These are phyloP conservation scores for Elysia chlorotica DNA, from an alignment of 1,140 invertebrate species.

Conservation along the genomic window DNA sequence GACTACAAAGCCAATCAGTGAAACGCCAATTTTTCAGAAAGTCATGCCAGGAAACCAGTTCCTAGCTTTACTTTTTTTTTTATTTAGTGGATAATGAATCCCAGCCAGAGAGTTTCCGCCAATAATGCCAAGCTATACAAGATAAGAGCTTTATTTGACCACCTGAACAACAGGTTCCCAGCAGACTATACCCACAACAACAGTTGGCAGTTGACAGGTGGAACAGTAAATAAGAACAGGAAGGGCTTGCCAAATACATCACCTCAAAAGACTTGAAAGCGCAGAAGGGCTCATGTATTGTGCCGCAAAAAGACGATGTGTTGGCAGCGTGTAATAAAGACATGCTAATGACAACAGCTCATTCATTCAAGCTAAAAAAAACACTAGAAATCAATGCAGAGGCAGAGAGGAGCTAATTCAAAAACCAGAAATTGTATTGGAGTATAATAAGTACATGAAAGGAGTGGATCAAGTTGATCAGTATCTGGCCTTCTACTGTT, in stretches of 20 bases:
- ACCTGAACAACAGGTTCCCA: neutral
- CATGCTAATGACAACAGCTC: neutral
- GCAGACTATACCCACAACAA: neutral
- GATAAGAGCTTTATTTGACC: neutral
- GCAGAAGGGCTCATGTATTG: neutral
- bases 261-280: neutral
- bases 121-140: neutral
- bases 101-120: neutral
- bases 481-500: neutral
- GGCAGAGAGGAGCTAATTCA: neutral
- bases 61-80: neutral
- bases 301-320: neutral
- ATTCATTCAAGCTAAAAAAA: no score
- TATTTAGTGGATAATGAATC: neutral
- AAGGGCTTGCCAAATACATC: neutral
- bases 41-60: neutral
- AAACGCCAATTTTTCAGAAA: neutral
- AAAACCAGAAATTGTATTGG: neutral
- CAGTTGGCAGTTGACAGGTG: neutral
- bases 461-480: conserved; percentile 5
- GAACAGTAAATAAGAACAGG: conserved; percentile 7
- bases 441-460: conserved; percentile 14
- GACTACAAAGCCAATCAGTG: neutral
- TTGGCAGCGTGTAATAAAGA: neutral
- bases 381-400: neutral